A percentile compares a stretch with the other conserved stretches of the same genome.
Evolutionary conservation across 2,113 vertebrate species (phyloP).

Genomic region (Myrmecobius fasciatus): DNA sequence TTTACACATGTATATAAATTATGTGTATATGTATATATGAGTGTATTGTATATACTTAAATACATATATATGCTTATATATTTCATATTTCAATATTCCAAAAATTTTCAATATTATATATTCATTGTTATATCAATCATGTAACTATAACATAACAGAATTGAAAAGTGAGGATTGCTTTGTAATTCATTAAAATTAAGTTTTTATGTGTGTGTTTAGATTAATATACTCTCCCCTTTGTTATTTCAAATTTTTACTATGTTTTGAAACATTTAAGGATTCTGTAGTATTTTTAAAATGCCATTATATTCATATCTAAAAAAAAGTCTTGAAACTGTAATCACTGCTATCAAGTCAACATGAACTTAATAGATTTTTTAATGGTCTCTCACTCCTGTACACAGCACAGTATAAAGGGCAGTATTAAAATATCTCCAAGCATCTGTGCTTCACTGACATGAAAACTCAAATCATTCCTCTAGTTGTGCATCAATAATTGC

Average conservation of each 20-base stretch:
- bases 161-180: neutral
- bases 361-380: slow-evolving; percentile 15
- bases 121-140: neutral
- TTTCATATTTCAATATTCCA: too few relatives aligned
- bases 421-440: slow-evolving; percentile 3
- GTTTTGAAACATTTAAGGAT: neutral
- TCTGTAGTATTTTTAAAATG: neutral
- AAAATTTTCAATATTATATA: neutral
- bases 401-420: neutral
- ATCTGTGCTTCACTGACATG: slow-evolving; percentile 14
- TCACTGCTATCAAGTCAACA: neutral
- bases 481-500: neutral
- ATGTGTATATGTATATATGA: neutral
- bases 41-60: neutral
- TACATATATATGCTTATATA: too few relatives aligned
- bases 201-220: neutral
- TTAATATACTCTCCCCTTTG: neutral
- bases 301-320: neutral
- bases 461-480: slow-evolving; percentile 38
- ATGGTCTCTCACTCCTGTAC: neutral
- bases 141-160: neutral
- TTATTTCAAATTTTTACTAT: neutral
- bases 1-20: neutral
- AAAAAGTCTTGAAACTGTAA: slow-evolving; percentile 10
- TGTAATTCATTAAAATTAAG: neutral